Conservation (phyloP, 2,113 vertebrate genomes). For the Tapirus terrestris region DNA sequence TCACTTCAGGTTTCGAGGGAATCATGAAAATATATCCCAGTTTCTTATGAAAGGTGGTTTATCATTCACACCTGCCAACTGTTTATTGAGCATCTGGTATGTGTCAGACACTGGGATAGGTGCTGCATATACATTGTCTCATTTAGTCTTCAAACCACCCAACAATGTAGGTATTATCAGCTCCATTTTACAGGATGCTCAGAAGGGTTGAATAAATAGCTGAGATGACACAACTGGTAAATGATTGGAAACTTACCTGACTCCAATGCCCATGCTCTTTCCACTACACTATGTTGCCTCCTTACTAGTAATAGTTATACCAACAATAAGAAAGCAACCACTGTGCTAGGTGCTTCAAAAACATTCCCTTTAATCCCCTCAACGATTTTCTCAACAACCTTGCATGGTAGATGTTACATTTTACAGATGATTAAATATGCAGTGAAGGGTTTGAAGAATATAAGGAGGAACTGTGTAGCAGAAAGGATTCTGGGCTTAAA, state of each 20-base stretch:
- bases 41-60: constrained; percentile 17
- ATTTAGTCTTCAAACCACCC: background rate
- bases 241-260: background rate
- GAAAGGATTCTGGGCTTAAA: background rate
- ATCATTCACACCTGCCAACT: background rate
- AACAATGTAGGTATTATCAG: background rate
- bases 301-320: background rate
- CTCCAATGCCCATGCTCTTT: background rate
- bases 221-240: background rate
- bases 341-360: background rate
- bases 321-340: background rate
- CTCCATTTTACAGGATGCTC: background rate
- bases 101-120: background rate
- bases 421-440: background rate
- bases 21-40: background rate
- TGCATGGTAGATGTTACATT: background rate
- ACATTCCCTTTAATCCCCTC: background rate
- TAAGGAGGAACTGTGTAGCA: background rate
- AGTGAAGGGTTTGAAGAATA: background rate
- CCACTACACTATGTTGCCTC: background rate
- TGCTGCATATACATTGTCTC: background rate
- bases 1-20: background rate
- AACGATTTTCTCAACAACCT: background rate
- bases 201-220: background rate
- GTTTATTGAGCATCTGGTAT: background rate